Conservation (phyloP, 2,888 invertebrate genomes). For the Cephalotes varians region DNA sequence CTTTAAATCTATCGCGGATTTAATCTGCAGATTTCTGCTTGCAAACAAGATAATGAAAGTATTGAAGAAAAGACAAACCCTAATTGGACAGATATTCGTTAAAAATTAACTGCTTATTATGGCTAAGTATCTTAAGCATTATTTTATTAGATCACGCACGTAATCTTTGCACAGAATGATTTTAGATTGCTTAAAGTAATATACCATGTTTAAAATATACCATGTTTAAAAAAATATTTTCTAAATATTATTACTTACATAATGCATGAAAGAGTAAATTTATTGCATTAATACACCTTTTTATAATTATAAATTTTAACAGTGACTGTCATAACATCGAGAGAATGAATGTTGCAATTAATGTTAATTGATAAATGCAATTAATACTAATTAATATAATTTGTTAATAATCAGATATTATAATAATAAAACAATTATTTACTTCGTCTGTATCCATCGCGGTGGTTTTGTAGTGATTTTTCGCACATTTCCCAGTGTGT, state of each 20-base stretch:
- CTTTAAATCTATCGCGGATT: neutral
- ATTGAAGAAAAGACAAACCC: neutral
- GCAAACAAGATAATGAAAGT: neutral
- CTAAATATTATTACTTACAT: neutral
- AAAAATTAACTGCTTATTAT: conserved; percentile 13
- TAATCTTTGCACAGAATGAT: neutral
- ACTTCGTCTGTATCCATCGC: neutral
- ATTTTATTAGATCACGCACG: neutral
- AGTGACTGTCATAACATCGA: neutral
- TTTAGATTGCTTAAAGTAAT: neutral
- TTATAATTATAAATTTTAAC: neutral
- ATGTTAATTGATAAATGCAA: conserved; percentile 20
- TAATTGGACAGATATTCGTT: neutral
- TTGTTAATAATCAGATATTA: conserved; percentile 11
- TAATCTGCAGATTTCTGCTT: neutral
- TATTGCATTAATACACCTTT: neutral
- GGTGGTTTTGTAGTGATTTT: conserved; percentile 7
- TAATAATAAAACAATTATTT: conserved; percentile 26
- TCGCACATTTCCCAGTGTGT: neutral
- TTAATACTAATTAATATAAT: conserved; percentile 24
- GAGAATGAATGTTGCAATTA: neutral
- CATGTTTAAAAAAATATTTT: neutral
- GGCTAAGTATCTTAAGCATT: neutral
- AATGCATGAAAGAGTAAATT: neutral
- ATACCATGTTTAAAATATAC: neutral